Conservation (phyloP, 2,113 vertebrate species). For the Lagenorhynchus albirostris region DNA sequence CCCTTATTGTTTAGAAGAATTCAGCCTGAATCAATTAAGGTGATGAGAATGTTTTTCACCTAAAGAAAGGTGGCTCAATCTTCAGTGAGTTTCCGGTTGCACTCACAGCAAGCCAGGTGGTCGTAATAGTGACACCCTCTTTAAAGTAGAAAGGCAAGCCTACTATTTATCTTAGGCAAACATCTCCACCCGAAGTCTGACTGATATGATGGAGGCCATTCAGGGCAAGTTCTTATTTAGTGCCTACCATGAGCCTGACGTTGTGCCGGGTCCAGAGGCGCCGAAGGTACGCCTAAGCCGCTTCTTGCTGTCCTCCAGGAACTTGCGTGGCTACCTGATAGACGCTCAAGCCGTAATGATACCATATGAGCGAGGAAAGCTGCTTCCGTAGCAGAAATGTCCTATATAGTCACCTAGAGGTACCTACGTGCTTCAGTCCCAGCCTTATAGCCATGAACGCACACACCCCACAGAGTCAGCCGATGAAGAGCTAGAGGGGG, state of each 20-base stretch:
- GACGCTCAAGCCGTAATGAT: not conserved
- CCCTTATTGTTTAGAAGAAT: not conserved
- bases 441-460: not conserved
- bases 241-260: not conserved
- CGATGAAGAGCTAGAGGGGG: not conserved
- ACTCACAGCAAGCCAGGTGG: not conserved
- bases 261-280: not conserved
- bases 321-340: not conserved
- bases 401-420: not conserved
- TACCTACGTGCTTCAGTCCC: not conserved
- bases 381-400: not conserved
- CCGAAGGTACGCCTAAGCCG: not conserved
- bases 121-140: not conserved
- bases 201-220: not conserved
- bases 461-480: not conserved
- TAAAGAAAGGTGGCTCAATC: not conserved
- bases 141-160: not conserved
- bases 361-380: not conserved
- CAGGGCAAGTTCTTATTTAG: not conserved
- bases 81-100: not conserved
- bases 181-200: not conserved
- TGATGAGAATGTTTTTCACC: not conserved
- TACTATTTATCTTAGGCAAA: not conserved
- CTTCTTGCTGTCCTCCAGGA: not conserved
- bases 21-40: not conserved